phyloP scores from a whole-genome alignment of 2,797 vertebrate species.

The Enteromius anoplus region DNA sequence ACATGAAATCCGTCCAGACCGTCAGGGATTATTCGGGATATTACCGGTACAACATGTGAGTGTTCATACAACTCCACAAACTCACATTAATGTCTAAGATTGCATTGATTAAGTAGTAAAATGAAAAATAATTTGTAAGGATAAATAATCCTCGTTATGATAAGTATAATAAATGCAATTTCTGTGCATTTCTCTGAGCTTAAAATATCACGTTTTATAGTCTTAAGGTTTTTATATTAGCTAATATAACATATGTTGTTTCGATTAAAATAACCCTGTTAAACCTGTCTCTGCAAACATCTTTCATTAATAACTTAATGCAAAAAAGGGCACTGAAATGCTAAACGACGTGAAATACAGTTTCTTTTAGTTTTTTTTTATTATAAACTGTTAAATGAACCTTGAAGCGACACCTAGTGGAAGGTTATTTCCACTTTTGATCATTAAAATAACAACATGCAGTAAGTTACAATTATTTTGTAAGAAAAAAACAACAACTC shows the following conservation, averaged over 20 bases:
- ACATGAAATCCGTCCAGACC: constrained; percentile 56
- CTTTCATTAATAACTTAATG: background rate
- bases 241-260: background rate
- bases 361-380: background rate
- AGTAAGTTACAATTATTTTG: background rate
- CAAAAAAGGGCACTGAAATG: background rate
- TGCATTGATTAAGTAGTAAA: background rate
- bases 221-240: background rate
- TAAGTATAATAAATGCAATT: background rate
- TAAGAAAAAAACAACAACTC: background rate
- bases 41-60: constrained; percentile 60
- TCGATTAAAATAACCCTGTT: background rate
- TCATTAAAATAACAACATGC: background rate
- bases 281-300: too few species aligned
- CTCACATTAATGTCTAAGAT: background rate
- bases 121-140: background rate
- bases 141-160: background rate
- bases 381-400: background rate
- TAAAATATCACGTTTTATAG: background rate
- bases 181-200: background rate
- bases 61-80: constrained; percentile 27
- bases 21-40: constrained; percentile 50
- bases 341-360: background rate
- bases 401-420: background rate
- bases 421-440: background rate